phyloP scores from a whole-genome alignment of 2,888 invertebrate species.

The Scaptomyza reducta region DNA sequence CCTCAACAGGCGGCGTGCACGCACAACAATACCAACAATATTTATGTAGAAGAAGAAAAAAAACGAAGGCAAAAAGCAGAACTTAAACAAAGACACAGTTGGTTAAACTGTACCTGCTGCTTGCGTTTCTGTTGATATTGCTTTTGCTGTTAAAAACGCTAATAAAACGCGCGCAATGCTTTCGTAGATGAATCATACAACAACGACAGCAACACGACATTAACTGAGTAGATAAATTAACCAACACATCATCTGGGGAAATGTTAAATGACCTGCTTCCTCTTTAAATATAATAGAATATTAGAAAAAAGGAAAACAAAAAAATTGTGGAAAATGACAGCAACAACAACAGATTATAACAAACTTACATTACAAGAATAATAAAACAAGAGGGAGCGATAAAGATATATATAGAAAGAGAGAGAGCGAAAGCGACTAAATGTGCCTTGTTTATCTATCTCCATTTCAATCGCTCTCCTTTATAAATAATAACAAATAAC shows the following conservation, averaged over 20 bases:
- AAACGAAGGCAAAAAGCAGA: background rate
- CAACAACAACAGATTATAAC: constrained; percentile 19
- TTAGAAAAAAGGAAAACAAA: constrained; percentile 8
- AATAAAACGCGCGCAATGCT: constrained; percentile 47
- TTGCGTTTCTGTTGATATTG: constrained; percentile 27
- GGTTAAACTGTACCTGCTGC: constrained; percentile 56
- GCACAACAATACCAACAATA: constrained; percentile 10
- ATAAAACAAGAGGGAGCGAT: constrained; percentile 7
- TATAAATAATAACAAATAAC: constrained; percentile 50
- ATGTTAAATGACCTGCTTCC: constrained; percentile 70
- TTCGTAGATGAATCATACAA: constrained; percentile 40
- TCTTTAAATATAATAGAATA: constrained; percentile 60
- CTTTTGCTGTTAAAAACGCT: constrained; percentile 41
- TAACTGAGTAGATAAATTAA: constrained; percentile 41
- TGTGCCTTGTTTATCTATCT: constrained; percentile 43
- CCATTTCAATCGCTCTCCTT: constrained; percentile 41
- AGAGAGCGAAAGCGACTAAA: constrained; percentile 1
- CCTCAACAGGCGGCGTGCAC: constrained; percentile 2
- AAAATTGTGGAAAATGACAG: constrained; percentile 30
- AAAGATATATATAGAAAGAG: no score
- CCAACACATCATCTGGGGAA: constrained; percentile 27
- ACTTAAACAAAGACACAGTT: constrained; percentile 24
- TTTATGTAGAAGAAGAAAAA: background rate
- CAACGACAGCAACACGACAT: constrained; percentile 12
- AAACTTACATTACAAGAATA: constrained; percentile 10